A percentile compares a stretch with the other conserved stretches of the same genome.
phyloP scores from a whole-genome alignment of 2,888 invertebrate species.

The Mesorhabditis spiculigera region DNA sequence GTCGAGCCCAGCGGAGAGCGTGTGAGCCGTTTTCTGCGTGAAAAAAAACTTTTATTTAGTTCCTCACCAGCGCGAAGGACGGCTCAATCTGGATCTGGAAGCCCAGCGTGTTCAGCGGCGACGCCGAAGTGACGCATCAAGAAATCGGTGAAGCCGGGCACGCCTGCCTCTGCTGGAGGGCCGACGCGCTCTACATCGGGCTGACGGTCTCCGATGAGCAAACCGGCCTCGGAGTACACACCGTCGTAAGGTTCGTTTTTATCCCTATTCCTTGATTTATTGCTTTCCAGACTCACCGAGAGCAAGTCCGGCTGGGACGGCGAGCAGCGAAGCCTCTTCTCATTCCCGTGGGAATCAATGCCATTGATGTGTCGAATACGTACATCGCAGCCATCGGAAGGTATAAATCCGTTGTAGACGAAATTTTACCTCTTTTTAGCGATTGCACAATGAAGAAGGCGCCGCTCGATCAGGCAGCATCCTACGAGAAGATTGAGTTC shows the following conservation, averaged over 20 bases:
- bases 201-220: neutral
- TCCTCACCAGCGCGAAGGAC: neutral
- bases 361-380: neutral
- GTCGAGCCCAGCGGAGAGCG: neutral
- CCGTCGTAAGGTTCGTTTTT: neutral
- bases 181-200: neutral
- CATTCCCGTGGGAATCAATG: neutral
- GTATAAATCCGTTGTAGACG: neutral
- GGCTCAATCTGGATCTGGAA: neutral
- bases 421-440: neutral
- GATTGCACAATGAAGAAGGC: constrained; percentile 1
- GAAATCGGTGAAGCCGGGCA: neutral
- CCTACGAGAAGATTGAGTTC: neutral
- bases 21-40: neutral
- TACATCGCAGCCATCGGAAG: neutral
- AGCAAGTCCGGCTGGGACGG: neutral
- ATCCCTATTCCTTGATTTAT: no score
- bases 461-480: neutral
- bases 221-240: neutral
- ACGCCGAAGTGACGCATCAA: neutral
- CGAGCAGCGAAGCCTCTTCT: neutral
- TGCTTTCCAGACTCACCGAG: no score
- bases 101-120: neutral
- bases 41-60: neutral
- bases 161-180: neutral